These are phyloP conservation scores for Camelus dromedarius DNA, from an alignment of 2,113 vertebrate genomes.

Conservation along the genomic window DNA sequence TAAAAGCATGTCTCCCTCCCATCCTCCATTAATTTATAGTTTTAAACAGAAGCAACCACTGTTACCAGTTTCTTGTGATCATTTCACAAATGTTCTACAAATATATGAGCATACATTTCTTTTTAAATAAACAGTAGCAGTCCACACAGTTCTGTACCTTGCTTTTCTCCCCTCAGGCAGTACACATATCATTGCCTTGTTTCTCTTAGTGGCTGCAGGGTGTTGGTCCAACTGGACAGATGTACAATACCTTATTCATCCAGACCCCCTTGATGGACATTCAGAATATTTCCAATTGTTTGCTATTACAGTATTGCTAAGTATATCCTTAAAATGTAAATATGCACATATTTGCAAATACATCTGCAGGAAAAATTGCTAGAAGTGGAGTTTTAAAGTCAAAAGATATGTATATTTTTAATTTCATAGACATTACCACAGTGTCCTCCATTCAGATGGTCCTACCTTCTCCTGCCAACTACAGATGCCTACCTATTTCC, in stretches of 20 bases:
- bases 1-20: not conserved
- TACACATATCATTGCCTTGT: not conserved
- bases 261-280: not conserved
- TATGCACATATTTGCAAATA: not conserved
- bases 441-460: not conserved
- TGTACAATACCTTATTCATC: not conserved
- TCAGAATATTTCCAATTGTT: not conserved
- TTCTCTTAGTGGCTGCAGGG: not conserved
- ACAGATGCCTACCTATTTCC: not conserved
- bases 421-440: not conserved
- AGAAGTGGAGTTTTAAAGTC: constrained; percentile 4
- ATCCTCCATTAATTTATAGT: not conserved
- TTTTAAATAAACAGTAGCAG: not conserved
- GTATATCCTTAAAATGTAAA: constrained; percentile 41
- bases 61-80: not conserved
- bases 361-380: not conserved
- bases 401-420: not conserved
- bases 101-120: not conserved
- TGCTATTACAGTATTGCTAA: not conserved
- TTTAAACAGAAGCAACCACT: constrained; percentile 8
- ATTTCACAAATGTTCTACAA: not conserved
- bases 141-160: not conserved
- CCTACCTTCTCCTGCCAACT: not conserved
- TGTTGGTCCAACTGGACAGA: not conserved
- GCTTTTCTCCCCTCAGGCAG: not conserved